Evolutionary conservation across 2,888 invertebrate genomes (phyloP).

Genomic region (Lepidochitona cinerea): DNA sequence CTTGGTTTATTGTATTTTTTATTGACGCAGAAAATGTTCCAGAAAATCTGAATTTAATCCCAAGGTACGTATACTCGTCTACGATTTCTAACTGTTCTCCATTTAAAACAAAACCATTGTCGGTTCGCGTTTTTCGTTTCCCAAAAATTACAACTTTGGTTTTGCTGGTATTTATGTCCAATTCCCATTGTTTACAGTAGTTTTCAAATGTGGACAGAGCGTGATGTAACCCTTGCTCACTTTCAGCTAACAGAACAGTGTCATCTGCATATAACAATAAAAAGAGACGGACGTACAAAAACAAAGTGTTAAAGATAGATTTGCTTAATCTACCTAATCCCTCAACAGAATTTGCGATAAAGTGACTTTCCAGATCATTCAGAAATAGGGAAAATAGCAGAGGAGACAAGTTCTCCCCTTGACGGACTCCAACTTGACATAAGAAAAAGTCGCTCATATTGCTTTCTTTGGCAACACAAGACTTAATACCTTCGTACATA

Average conservation of each 20-base stretch:
- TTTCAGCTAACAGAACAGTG: slow-evolving; percentile 2
- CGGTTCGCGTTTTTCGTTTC: not conserved
- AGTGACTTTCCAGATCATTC: not conserved
- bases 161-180: slow-evolving; percentile 9
- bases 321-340: not conserved
- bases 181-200: slow-evolving; percentile 14
- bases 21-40: too few relatives aligned
- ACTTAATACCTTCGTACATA: not conserved
- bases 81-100: not conserved
- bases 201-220: not conserved
- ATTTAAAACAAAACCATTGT: not conserved
- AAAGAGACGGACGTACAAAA: not conserved
- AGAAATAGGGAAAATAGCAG: not conserved
- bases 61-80: too few relatives aligned
- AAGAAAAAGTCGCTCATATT: not conserved
- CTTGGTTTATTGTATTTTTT: not conserved
- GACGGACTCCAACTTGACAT: not conserved
- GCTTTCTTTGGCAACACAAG: not conserved
- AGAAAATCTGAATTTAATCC: too few relatives aligned
- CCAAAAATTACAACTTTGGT: slow-evolving; percentile 15
- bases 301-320: not conserved
- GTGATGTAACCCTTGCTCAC: slow-evolving; percentile 7
- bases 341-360: not conserved
- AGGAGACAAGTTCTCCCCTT: not conserved
- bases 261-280: slow-evolving; percentile 13